Evolutionary conservation across 2,797 vertebrate genomes (phyloP).

Genomic region (Danio kyathit): DNA sequence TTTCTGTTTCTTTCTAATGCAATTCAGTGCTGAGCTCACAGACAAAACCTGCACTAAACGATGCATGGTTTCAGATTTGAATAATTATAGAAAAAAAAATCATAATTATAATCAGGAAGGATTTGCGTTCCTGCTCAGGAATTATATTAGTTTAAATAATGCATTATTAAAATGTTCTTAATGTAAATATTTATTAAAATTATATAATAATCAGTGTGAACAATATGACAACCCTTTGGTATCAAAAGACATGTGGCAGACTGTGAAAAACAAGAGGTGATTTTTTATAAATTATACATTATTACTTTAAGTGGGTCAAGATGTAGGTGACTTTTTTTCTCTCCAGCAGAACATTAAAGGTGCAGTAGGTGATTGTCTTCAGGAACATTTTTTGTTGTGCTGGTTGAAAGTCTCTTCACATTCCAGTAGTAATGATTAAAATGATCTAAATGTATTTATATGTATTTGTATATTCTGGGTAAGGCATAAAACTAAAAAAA

Average conservation of each 20-base stretch:
- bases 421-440: too few relatives aligned
- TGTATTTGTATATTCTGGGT: too few relatives aligned
- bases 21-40: slow-evolving; percentile 26
- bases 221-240: neutral
- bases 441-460: too few relatives aligned
- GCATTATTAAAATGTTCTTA: neutral
- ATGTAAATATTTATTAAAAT: neutral
- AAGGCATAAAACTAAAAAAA: too few relatives aligned
- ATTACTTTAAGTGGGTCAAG: slow-evolving; percentile 15
- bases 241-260: neutral
- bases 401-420: too few relatives aligned
- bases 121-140: neutral
- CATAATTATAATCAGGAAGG: neutral
- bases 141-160: neutral
- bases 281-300: slow-evolving; percentile 12
- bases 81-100: neutral
- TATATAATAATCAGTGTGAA: neutral
- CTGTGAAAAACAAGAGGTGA: neutral
- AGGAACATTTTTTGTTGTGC: too few relatives aligned
- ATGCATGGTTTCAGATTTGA: neutral
- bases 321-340: too few relatives aligned
- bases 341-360: too few relatives aligned
- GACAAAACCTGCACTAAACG: neutral
- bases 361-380: too few relatives aligned
- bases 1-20: slow-evolving; percentile 7